phyloP scores from a whole-genome alignment of 2,888 invertebrate genomes.

The Epicampocera succincta region DNA sequence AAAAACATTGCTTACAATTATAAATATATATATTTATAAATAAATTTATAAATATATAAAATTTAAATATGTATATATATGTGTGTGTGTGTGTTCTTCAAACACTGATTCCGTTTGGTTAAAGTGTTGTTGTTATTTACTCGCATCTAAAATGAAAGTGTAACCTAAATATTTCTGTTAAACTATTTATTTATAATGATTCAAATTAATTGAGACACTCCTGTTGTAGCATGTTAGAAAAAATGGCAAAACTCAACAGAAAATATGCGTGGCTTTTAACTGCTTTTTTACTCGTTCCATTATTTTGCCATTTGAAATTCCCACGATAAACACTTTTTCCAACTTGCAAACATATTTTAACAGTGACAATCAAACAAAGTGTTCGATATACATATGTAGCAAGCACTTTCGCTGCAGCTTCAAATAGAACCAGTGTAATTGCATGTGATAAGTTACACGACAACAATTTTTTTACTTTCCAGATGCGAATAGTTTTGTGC shows the following conservation, averaged over 20 bases:
- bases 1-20: background rate
- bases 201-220: conserved; percentile 45
- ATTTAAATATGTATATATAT: no score
- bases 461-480: no score
- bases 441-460: no score
- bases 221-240: conserved; percentile 17
- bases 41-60: no score
- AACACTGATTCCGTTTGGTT: conserved; percentile 9
- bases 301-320: conserved; percentile 20
- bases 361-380: background rate
- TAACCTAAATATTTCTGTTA: conserved; percentile 30
- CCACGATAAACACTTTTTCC: conserved; percentile 42
- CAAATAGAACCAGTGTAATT: no score
- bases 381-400: background rate
- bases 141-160: background rate
- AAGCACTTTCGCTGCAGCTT: no score
- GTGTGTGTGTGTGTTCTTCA: background rate
- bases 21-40: no score
- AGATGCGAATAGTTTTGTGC: no score
- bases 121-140: conserved; percentile 10
- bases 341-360: conserved; percentile 5
- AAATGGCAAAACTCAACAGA: background rate
- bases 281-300: conserved; percentile 3
- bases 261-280: conserved; percentile 45
- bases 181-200: conserved; percentile 46